Evolutionary conservation across 2,113 vertebrate species (phyloP).

Genomic region (Cariama cristata): DNA sequence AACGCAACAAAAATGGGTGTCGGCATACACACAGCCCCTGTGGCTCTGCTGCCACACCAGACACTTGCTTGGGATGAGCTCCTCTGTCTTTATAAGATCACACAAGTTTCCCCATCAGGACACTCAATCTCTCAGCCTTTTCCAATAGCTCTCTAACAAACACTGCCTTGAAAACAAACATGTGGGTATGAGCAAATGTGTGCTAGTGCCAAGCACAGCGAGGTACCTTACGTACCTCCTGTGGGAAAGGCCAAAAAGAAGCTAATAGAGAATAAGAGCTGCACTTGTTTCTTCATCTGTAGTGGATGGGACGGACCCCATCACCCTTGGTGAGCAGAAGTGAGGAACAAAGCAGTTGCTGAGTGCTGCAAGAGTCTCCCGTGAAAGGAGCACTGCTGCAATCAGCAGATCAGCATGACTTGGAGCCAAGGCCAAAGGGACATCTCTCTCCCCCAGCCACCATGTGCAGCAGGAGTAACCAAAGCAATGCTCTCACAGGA

Average conservation of each 20-base stretch:
- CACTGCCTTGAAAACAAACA: neutral
- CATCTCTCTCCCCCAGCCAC: neutral
- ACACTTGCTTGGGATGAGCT: neutral
- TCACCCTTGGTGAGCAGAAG: neutral
- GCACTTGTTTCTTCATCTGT: neutral
- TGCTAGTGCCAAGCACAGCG: neutral
- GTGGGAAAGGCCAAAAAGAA: neutral
- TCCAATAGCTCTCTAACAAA: neutral
- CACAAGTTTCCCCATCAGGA: neutral
- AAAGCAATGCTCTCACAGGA: neutral
- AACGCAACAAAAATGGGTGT: neutral
- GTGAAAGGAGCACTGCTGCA: neutral
- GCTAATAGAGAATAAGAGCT: neutral
- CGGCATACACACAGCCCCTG: neutral
- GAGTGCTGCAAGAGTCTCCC: neutral
- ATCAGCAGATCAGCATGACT: neutral
- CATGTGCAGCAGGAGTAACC: neutral
- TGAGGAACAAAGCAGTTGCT: neutral
- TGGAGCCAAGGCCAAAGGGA: neutral
- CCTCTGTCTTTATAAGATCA: neutral
- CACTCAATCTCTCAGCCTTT: neutral
- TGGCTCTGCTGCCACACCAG: neutral
- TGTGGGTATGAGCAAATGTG: neutral
- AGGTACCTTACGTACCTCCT: neutral
- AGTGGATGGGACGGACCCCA: neutral